Percentiles rank a stretch among this genome's conserved stretches.
phyloP scores from a whole-genome alignment of 2,888 invertebrate species.

The Pteria penguin region DNA sequence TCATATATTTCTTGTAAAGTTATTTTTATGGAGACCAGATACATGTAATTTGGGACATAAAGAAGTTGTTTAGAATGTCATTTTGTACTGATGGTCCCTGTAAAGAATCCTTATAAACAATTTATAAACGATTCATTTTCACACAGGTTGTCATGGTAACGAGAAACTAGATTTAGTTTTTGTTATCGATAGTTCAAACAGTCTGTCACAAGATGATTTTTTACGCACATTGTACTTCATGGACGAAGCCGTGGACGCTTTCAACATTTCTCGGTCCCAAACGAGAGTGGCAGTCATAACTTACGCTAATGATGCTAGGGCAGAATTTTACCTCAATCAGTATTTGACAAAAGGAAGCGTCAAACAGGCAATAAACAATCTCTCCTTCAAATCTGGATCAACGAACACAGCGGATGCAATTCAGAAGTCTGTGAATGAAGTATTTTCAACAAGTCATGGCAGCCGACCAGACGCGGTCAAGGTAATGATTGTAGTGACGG shows the following conservation, averaged over 20 bases:
- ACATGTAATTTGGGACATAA: too few species aligned
- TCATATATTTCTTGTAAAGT: too few species aligned
- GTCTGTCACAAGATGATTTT: conserved; percentile 75
- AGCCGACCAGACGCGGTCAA: conserved; percentile 32
- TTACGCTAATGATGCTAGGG: conserved; percentile 38
- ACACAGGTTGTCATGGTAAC: conserved; percentile 53
- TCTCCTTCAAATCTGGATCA: conserved; percentile 40
- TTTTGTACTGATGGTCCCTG: too few species aligned
- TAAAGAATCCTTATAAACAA: too few species aligned
- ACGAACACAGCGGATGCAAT: conserved; percentile 53
- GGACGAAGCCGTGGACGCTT: conserved; percentile 45
- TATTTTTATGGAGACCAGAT: too few species aligned
- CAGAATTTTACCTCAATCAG: conserved; percentile 51
- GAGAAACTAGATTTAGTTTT: conserved; percentile 78
- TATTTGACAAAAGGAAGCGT: conserved; percentile 40
- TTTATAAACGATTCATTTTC: too few species aligned
- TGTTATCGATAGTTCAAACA: conserved; percentile 79
- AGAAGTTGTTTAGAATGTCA: too few species aligned
- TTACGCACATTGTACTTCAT: conserved; percentile 58
- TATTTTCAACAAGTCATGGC: conserved; percentile 31
- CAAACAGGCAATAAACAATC: conserved; percentile 38
- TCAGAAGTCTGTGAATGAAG: conserved; percentile 35
- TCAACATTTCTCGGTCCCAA: conserved; percentile 43
- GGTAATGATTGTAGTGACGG: conserved; percentile 62
- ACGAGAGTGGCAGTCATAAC: conserved; percentile 54